Conservation (phyloP, 2,113 vertebrate genomes). For the Clarias gariepinus region DNA sequence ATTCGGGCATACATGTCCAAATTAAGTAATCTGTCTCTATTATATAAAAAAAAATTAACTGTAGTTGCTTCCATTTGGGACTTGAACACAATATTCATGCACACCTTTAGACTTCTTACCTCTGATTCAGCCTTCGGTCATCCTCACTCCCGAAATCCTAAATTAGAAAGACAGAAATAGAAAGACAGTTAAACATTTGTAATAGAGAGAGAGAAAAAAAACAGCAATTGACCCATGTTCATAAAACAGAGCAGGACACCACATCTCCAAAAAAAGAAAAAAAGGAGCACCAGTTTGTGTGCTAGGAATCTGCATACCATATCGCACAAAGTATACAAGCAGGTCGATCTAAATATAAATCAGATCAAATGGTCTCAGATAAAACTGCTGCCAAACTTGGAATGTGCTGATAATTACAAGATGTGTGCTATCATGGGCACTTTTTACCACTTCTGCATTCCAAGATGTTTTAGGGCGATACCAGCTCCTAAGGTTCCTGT, state of each 20-base stretch:
- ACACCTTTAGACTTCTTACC: slow-evolving; percentile 72
- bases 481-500: not conserved
- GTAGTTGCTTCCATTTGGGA: not conserved
- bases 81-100: slow-evolving; percentile 2
- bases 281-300: not conserved
- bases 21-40: not conserved
- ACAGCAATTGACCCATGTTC: not conserved
- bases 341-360: slow-evolving; percentile 1
- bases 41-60: not conserved
- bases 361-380: not conserved
- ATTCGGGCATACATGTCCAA: not conserved
- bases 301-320: not conserved
- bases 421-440: not conserved
- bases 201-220: slow-evolving; percentile 15
- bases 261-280: not conserved
- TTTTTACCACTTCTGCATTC: not conserved
- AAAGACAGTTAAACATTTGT: slow-evolving; percentile 10
- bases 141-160: slow-evolving; percentile 91
- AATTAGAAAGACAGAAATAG: slow-evolving; percentile 57
- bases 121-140: slow-evolving; percentile 86
- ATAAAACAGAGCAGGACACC: not conserved
- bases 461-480: not conserved
- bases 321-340: not conserved
- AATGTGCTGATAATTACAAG: slow-evolving; percentile 4
- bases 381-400: not conserved